Conservation (phyloP, 2,113 vertebrate species). For the Paradisaea rubra region DNA sequence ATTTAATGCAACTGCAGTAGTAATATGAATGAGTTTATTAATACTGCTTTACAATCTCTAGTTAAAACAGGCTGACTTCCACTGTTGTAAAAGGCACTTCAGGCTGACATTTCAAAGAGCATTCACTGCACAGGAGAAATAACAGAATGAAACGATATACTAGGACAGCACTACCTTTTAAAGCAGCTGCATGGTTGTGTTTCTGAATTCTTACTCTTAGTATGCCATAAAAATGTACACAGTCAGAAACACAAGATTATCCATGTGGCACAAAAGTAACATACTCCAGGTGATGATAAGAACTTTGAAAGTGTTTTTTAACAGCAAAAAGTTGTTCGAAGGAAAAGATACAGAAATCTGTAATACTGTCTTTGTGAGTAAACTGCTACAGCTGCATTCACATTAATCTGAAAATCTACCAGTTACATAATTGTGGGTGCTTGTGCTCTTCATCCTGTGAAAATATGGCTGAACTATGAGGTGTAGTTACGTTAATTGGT, state of each 20-base stretch:
- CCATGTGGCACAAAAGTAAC: background rate
- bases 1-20: background rate
- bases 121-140: background rate
- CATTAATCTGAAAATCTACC: background rate
- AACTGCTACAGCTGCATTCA: background rate
- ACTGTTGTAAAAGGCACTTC: background rate
- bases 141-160: background rate
- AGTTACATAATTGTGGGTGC: background rate
- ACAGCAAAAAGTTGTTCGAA: background rate
- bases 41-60: background rate
- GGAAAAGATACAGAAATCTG: background rate
- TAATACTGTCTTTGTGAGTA: background rate
- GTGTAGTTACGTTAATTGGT: background rate
- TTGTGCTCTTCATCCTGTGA: background rate
- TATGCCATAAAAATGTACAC: background rate
- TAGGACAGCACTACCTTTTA: background rate
- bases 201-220: background rate
- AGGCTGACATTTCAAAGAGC: background rate
- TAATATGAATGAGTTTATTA: background rate
- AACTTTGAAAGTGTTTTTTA: background rate
- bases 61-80: background rate
- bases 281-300: background rate
- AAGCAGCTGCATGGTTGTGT: background rate
- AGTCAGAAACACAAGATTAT: background rate
- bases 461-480: background rate